phyloP scores from a whole-genome alignment of 92 coral and sea anemone species.

The Epizoanthus stellaris region DNA sequence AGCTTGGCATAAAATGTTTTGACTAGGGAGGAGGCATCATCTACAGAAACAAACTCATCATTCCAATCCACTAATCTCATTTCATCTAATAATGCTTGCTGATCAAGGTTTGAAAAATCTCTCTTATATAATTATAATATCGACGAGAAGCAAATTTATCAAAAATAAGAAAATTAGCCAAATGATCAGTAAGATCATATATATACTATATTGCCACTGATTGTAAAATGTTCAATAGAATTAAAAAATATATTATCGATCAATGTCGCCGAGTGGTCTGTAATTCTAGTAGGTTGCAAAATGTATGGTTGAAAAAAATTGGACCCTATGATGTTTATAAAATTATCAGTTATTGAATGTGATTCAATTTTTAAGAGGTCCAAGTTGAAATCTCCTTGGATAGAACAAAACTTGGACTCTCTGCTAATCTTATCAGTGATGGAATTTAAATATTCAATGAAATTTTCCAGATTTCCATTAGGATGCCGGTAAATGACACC shows the following conservation, averaged over 20 bases:
- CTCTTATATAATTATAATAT: not conserved
- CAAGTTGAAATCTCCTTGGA: conserved; percentile 27
- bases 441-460: too few species aligned
- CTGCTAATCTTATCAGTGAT: too few species aligned
- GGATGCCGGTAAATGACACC: not conserved
- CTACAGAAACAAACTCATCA: not conserved
- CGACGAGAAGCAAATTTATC: not conserved
- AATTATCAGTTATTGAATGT: conserved; percentile 33
- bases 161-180: conserved; percentile 49
- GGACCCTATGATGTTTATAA: conserved; percentile 57
- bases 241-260: conserved; percentile 55
- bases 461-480: too few species aligned
- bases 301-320: conserved; percentile 51
- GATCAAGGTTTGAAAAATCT: not conserved
- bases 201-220: conserved; percentile 65
- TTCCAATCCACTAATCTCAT: not conserved
- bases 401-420: too few species aligned
- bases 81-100: not conserved
- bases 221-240: conserved; percentile 55
- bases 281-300: conserved; percentile 65
- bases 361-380: conserved; percentile 54
- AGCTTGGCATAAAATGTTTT: not conserved
- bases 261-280: not conserved
- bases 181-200: conserved; percentile 42
- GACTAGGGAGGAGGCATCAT: not conserved